phyloP scores from a whole-genome alignment of 2,888 invertebrate genomes.

The Eustalomyia histrio region DNA sequence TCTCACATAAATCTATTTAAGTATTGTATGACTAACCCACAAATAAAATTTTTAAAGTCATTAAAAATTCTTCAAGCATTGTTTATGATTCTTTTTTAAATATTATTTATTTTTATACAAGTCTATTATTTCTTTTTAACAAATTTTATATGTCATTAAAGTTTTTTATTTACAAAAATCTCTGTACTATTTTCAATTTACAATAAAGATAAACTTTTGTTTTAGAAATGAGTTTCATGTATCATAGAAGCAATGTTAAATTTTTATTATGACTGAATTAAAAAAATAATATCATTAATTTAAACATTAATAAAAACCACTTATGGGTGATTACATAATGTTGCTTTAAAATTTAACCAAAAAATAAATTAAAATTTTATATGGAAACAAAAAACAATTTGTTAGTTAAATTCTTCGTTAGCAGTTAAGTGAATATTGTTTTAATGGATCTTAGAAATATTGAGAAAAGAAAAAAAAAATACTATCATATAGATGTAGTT shows the following conservation, averaged over 20 bases:
- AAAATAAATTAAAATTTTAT: no score
- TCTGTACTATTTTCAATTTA: not conserved
- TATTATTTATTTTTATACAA: not conserved
- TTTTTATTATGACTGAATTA: not conserved
- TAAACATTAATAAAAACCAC: not conserved
- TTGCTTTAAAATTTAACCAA: no score
- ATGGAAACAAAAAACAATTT: no score
- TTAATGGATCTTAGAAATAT: no score
- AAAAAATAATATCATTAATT: not conserved
- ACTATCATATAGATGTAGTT: no score
- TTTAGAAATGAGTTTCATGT: not conserved
- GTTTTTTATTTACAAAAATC: not conserved
- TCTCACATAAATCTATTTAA: slow-evolving; percentile 16
- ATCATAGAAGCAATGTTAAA: no score
- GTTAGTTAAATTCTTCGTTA: no score
- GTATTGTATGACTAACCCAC: slow-evolving; percentile 25
- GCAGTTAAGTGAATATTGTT: no score
- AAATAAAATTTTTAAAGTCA: not conserved
- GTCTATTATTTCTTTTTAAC: not conserved
- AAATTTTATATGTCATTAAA: slow-evolving; percentile 3
- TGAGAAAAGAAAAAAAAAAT: no score
- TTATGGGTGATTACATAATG: no score
- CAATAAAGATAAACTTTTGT: not conserved
- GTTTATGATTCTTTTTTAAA: not conserved
- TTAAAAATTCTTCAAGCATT: slow-evolving; percentile 10